Conservation (phyloP, 2,888 invertebrate species). For the Drosophila kambysellisi region DNA sequence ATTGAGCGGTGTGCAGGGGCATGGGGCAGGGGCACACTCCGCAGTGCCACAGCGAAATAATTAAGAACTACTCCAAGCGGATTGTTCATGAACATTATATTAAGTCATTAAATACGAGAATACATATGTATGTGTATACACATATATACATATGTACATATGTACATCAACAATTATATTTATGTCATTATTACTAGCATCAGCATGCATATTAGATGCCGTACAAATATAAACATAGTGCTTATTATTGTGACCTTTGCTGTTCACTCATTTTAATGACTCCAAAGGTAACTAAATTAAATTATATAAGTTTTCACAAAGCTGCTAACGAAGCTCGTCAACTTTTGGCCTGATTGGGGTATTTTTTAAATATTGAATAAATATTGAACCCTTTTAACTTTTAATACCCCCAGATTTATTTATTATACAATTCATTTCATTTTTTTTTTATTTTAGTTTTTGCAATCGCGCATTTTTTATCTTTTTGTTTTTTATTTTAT, state of each 20-base stretch:
- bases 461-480: background rate
- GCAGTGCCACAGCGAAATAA: constrained; percentile 10
- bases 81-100: constrained; percentile 22
- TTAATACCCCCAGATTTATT: background rate
- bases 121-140: background rate
- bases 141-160: background rate
- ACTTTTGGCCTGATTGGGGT: background rate
- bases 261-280: constrained; percentile 1
- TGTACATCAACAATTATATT: background rate
- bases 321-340: background rate
- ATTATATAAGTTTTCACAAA: background rate
- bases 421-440: background rate
- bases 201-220: background rate
- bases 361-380: background rate
- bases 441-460: background rate
- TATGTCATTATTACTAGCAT: background rate
- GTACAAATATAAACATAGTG: background rate
- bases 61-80: constrained; percentile 28
- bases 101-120: constrained; percentile 21
- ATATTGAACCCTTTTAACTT: background rate
- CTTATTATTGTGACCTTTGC: background rate
- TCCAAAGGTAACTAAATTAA: background rate
- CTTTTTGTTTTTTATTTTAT: background rate
- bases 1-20: background rate
- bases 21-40: background rate